phyloP scores from a whole-genome alignment of 2,797 vertebrate species.

The Pteronotus mesoamericanus region DNA sequence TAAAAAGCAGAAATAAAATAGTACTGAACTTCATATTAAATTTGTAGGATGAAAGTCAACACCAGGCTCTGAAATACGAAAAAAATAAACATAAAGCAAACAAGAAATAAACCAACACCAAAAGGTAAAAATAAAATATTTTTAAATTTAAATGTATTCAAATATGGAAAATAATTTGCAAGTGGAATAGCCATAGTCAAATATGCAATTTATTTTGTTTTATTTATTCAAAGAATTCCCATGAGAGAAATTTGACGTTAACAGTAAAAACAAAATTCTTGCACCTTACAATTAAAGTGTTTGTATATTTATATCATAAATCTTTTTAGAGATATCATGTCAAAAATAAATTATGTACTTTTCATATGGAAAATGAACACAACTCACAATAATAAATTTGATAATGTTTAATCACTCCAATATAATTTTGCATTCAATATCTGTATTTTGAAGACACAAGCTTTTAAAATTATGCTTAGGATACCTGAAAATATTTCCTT shows the following conservation, averaged over 20 bases:
- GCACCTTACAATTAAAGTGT: neutral
- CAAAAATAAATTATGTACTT: neutral
- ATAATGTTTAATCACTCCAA: neutral
- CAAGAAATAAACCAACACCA: neutral
- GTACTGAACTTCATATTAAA: neutral
- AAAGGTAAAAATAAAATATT: neutral
- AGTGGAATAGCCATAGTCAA: neutral
- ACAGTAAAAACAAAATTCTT: neutral
- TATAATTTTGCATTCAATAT: neutral
- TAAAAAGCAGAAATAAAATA: constrained; percentile 13
- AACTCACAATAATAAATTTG: neutral
- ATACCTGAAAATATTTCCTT: neutral
- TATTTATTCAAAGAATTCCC: neutral
- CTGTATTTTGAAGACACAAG: neutral
- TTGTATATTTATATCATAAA: neutral
- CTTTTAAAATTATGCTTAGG: neutral
- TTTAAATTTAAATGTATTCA: neutral
- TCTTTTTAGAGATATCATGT: neutral
- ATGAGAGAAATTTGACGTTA: neutral
- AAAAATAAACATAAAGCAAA: neutral
- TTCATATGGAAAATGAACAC: neutral
- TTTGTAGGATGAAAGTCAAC: neutral
- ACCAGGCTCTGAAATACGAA: neutral
- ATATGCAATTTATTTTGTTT: neutral
- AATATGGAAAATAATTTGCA: neutral